phyloP scores from a whole-genome alignment of 2,888 invertebrate genomes.

The Colostygia pectinataria region DNA sequence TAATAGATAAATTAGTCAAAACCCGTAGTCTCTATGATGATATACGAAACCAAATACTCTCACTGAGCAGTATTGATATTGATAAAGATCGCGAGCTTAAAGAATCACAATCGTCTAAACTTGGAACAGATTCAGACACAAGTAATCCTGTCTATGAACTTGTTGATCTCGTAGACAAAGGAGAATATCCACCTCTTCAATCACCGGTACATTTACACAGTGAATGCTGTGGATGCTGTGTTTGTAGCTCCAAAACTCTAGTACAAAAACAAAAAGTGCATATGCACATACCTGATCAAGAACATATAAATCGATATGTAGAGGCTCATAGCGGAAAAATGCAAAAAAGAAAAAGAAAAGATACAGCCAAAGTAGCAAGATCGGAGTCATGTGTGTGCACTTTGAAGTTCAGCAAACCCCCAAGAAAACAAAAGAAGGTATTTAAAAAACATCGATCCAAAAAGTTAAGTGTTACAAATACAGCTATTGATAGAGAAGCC shows the following conservation, averaged over 20 bases:
- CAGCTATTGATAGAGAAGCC: neutral
- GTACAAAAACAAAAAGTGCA: conserved; percentile 31
- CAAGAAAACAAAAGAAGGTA: conserved; percentile 12
- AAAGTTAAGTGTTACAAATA: conserved; percentile 13
- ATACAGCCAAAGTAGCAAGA: conserved; percentile 34
- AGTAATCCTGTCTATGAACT: conserved; percentile 40
- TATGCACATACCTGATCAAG: conserved; percentile 28
- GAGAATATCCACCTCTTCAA: conserved; percentile 37
- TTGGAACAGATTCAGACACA: conserved; percentile 29
- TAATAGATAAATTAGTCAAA: conserved; percentile 51
- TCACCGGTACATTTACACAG: conserved; percentile 37
- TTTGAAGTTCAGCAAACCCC: conserved; percentile 32
- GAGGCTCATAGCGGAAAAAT: conserved; percentile 5
- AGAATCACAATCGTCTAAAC: conserved; percentile 18
- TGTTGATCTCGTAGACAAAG: conserved; percentile 48
- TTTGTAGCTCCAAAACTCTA: conserved; percentile 37
- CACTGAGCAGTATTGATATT: conserved; percentile 38
- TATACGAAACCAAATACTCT: conserved; percentile 46
- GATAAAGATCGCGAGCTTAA: conserved; percentile 24
- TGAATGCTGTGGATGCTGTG: conserved; percentile 50
- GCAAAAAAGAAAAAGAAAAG: neutral
- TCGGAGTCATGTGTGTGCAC: conserved; percentile 53
- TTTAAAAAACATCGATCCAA: neutral
- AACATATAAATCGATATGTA: conserved; percentile 31
- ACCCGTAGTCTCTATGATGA: conserved; percentile 55